Conservation (phyloP, 2,113 vertebrate genomes). For the Paralichthys olivaceus region DNA sequence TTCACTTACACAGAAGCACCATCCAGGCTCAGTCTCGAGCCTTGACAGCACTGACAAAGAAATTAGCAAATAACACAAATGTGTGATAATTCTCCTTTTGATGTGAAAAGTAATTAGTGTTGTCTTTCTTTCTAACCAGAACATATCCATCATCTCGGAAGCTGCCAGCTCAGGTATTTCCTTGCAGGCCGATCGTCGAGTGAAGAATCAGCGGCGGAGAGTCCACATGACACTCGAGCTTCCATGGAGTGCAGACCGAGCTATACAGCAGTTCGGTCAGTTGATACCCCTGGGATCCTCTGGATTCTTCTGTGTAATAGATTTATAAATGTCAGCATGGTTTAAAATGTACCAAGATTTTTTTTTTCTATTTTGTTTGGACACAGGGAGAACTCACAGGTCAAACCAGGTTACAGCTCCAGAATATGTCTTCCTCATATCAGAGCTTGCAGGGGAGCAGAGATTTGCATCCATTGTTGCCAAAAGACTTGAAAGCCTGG, state of each 20-base stretch:
- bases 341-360: background rate
- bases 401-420: constrained; percentile 99
- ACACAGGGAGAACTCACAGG: constrained; percentile 93
- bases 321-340: background rate
- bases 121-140: constrained; percentile 76
- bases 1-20: too few species aligned
- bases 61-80: background rate
- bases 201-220: constrained; percentile 94
- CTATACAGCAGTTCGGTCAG: constrained; percentile 97
- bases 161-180: constrained; percentile 99
- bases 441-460: constrained; percentile 96
- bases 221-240: constrained; percentile 98
- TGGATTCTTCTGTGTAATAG: background rate
- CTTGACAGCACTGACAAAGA: background rate
- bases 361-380: background rate
- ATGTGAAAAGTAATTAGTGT: background rate
- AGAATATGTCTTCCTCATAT: constrained; percentile 98
- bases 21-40: too few species aligned
- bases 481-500: constrained; percentile 98
- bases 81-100: too few species aligned
- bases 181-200: constrained; percentile 94
- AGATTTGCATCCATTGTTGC: constrained; percentile 98
- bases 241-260: constrained; percentile 97
- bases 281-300: background rate
- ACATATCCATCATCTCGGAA: constrained; percentile 98